Evolutionary conservation across 1,140 invertebrate genomes (phyloP).

Genomic region (Acromyrmex echinatior): DNA sequence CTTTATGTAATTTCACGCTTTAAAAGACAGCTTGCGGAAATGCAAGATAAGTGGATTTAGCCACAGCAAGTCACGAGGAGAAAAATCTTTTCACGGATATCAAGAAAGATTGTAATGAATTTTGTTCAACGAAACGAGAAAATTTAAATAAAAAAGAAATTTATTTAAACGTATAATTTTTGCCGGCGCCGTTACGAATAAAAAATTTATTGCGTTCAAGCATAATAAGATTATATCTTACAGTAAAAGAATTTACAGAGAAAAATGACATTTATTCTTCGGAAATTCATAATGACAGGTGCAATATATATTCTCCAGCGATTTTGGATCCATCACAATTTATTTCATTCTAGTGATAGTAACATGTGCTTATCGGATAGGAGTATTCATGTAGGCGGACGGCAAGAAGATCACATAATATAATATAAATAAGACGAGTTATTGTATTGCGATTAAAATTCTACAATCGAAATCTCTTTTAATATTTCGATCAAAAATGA

Average conservation of each 20-base stretch:
- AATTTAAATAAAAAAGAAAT: constrained; percentile 3
- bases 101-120: constrained; percentile 22
- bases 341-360: constrained; percentile 38
- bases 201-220: background rate
- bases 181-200: background rate
- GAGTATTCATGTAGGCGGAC: background rate
- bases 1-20: constrained; percentile 58
- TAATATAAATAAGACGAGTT: background rate
- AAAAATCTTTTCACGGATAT: constrained; percentile 54
- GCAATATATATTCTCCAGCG: constrained; percentile 13
- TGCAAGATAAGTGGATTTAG: constrained; percentile 46
- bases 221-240: background rate
- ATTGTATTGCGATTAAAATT: constrained; percentile 37
- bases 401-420: constrained; percentile 41
- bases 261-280: constrained; percentile 18
- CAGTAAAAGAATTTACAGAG: background rate
- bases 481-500: constrained; percentile 27
- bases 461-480: background rate
- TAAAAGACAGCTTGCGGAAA: constrained; percentile 38
- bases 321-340: constrained; percentile 31
- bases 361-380: background rate
- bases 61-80: constrained; percentile 13
- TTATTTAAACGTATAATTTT: constrained; percentile 28
- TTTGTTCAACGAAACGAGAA: background rate
- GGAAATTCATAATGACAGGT: background rate